Percentiles rank a stretch among this genome's conserved stretches.
Evolutionary conservation across 2,888 invertebrate genomes (phyloP).

Genomic region (Cerceris rybyensis): DNA sequence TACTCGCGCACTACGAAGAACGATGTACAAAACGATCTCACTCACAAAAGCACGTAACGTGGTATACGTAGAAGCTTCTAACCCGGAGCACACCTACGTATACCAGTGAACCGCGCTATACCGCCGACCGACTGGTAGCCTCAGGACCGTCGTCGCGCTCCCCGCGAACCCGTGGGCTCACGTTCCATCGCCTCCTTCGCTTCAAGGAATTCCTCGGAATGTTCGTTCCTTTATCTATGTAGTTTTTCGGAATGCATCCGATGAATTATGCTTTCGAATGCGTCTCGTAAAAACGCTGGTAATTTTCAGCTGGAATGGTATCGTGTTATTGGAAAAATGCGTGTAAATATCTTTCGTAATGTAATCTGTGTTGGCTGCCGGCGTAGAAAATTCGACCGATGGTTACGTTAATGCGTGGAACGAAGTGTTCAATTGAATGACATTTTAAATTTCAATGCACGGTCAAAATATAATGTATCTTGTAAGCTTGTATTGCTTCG

Average conservation of each 20-base stretch:
- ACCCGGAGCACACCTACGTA: constrained; percentile 40
- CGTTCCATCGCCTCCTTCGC: constrained; percentile 29
- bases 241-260: constrained; percentile 8
- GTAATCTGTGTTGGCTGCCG: no score
- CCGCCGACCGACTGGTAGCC: constrained; percentile 48
- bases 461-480: no score
- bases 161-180: constrained; percentile 37
- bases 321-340: not conserved
- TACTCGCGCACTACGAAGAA: not conserved
- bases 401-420: no score
- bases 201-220: constrained; percentile 37
- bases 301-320: not conserved
- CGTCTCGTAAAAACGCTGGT: not conserved
- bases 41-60: constrained; percentile 4
- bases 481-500: no score
- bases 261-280: constrained; percentile 30
- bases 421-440: no score
- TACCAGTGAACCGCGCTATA: constrained; percentile 41
- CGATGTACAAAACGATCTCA: not conserved
- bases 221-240: constrained; percentile 6
- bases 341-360: no score
- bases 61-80: constrained; percentile 21
- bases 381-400: no score
- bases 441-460: no score
- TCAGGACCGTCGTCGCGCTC: constrained; percentile 62